phyloP scores from a whole-genome alignment of 2,888 invertebrate species.

The Sarcophaga subvicina region DNA sequence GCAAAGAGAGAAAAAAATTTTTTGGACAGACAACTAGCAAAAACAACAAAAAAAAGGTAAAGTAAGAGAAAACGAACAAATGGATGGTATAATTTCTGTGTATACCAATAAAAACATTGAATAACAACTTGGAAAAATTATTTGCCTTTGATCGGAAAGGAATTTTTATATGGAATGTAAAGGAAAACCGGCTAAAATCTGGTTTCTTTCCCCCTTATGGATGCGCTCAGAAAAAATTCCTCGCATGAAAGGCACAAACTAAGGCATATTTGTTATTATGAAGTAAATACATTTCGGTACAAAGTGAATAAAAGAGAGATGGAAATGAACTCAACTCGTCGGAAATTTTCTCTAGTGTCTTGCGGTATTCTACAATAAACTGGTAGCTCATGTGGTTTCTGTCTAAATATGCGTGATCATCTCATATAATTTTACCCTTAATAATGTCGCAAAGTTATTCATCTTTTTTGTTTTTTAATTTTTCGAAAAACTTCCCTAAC shows the following conservation, averaged over 20 bases:
- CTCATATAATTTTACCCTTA: no score
- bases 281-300: no score
- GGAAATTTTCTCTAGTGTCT: not conserved
- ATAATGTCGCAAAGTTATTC: no score
- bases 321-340: not conserved
- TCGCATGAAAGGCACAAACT: no score
- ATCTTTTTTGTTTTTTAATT: no score
- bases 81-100: constrained; percentile 54
- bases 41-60: constrained; percentile 18
- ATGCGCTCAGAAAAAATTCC: no score
- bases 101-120: constrained; percentile 65
- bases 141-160: not conserved
- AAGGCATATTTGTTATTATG: no score
- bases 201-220: no score
- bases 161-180: constrained; percentile 5
- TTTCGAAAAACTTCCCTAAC: no score
- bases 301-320: not conserved
- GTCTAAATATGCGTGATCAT: no score
- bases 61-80: constrained; percentile 13
- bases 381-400: no score
- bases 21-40: constrained; percentile 21
- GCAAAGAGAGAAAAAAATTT: constrained; percentile 8
- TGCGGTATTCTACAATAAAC: not conserved
- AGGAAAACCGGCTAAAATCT: constrained; percentile 3
- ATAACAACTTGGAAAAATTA: constrained; percentile 57